Base-by-base conservation (phyloP, 2,888 invertebrate species). In the Pecten maximus region DNA sequence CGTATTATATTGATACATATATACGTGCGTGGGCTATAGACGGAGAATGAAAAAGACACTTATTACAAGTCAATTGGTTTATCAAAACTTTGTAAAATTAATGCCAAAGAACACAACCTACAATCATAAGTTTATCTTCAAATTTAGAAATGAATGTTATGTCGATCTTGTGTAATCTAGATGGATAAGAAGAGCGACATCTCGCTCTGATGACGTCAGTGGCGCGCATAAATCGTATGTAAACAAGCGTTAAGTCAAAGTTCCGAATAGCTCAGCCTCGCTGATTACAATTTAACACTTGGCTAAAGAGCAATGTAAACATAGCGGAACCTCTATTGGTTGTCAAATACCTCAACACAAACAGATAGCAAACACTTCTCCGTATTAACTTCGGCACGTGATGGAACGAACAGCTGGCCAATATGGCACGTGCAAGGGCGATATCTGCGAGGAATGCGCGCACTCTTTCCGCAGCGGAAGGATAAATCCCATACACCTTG, bases 281-380 rank as follows among this genome's bases (percentile, higher is more conserved):
- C 74, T 74, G 74, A 74, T 74, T 74, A 74, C 74, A 2, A 74
- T 74, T 74, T 74, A 74, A 74, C 74, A 74, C 74, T 74, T 74
- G 74, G 74, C 74, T 74, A 10, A 74, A 74, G 35, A 74, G 74
- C 74, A 35, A 74, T 28, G 74, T 74, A 74, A 74, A 74, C 74
- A 74, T 74, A 74, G 74, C 74, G 35, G 35, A 74, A 74, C 74
- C 16, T 35, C 35, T 74, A 74, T 74, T 74, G 74, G 74, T 35
- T 74, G 74, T 74, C 74, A 74, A 74, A 74, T 74, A 74, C 74
- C 74, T 74, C 35, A 35, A 35, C 74, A 74, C 74, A 74, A 74
- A 74, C 74, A 35, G 74, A 74, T 74, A 74, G 35, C 74, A 74
- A 23, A 74, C 74, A 0, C 28, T 35, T 1, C 74, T 8, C 23